phyloP scores from a whole-genome alignment of 2,797 vertebrate species.

The Lithobates sylvaticus region DNA sequence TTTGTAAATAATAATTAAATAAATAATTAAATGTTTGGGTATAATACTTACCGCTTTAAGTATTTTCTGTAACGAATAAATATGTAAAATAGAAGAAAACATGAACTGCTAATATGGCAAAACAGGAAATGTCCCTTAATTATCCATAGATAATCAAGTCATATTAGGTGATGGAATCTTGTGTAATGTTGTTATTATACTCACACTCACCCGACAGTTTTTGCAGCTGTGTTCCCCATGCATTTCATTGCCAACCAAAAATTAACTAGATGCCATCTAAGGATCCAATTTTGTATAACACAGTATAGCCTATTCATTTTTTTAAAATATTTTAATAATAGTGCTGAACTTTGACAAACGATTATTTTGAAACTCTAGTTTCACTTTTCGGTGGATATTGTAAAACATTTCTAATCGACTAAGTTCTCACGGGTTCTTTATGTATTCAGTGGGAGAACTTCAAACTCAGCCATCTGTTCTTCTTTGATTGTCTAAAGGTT shows the following conservation, averaged over 20 bases:
- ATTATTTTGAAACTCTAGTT: too few species aligned
- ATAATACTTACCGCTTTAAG: too few species aligned
- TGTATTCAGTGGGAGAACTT: neutral
- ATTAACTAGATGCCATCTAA: neutral
- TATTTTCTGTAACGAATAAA: too few species aligned
- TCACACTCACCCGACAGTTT: neutral
- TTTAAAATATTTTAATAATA: too few species aligned
- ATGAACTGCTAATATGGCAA: constrained; percentile 10
- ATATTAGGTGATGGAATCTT: constrained; percentile 28
- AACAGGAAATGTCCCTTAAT: constrained; percentile 32
- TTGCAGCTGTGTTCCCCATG: constrained; percentile 30
- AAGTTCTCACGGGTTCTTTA: neutral
- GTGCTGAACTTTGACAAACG: too few species aligned
- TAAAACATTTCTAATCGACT: too few species aligned
- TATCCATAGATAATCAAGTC: neutral
- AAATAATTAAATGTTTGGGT: too few species aligned
- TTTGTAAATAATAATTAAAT: too few species aligned
- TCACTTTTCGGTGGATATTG: neutral
- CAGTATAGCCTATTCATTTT: neutral
- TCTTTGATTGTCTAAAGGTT: neutral
- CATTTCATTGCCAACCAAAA: neutral
- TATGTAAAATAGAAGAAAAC: too few species aligned
- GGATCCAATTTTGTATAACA: neutral
- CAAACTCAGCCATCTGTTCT: neutral
- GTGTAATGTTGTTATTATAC: constrained; percentile 35